A percentile compares a stretch with the other conserved stretches of the same genome.
Conservation (phyloP, 2,797 vertebrate genomes). For the Microhierax caerulescens region DNA sequence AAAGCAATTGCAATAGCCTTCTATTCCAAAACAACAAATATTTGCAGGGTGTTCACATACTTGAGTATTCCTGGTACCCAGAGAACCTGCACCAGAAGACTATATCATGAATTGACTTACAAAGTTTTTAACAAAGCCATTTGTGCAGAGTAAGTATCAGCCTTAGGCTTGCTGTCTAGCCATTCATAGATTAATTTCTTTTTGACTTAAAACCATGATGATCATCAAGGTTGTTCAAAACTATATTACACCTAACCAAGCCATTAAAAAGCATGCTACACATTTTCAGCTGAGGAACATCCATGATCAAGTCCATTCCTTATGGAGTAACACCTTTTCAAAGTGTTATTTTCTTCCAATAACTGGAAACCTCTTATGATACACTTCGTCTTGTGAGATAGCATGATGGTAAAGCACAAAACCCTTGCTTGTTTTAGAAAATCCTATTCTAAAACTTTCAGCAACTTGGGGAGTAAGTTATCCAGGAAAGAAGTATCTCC, state of each 20-base stretch:
- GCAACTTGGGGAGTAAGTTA: background rate
- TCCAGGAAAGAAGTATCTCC: background rate
- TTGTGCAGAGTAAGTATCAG: background rate
- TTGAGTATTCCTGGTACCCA: background rate
- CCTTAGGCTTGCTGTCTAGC: background rate
- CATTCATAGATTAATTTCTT: background rate
- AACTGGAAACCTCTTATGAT: background rate
- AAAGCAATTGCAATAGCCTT: background rate
- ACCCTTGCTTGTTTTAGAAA: background rate
- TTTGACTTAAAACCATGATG: background rate
- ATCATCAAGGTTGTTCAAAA: background rate
- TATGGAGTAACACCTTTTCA: rapidly evolving
- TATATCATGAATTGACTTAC: rapidly evolving
- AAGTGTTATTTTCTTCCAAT: background rate
- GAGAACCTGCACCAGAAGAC: background rate
- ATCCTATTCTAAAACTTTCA: background rate
- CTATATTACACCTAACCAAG: background rate
- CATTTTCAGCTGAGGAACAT: background rate
- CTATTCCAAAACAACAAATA: background rate
- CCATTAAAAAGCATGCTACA: background rate
- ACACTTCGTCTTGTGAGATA: background rate
- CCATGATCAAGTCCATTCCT: background rate
- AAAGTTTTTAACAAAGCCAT: background rate
- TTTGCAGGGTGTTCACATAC: background rate
- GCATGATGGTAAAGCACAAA: rapidly evolving